Percentiles rank a stretch among this genome's conserved stretches.
Conservation (phyloP, 1,140 invertebrate genomes). For the Hirudo medicinalis region DNA sequence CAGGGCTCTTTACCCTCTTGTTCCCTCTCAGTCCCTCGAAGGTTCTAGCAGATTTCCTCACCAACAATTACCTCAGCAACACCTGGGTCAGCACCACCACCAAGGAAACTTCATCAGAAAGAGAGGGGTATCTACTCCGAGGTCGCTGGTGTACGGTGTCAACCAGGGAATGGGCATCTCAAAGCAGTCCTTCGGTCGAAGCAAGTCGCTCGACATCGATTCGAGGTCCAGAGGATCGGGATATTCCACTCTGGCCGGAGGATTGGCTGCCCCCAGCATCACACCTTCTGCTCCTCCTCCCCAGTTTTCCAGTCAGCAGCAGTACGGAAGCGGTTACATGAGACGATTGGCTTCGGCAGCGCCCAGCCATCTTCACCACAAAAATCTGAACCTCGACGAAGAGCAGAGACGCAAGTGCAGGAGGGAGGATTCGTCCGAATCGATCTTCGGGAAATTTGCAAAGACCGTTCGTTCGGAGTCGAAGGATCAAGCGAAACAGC, state of each 20-base stretch:
- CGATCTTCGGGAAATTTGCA: slow-evolving; percentile 3
- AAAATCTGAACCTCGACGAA: slow-evolving; percentile 7
- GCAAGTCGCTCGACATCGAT: slow-evolving; percentile 11
- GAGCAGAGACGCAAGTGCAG: slow-evolving; percentile 2
- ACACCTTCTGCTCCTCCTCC: not conserved
- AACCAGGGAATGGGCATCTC: not conserved
- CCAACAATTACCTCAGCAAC: not conserved
- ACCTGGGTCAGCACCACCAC: not conserved
- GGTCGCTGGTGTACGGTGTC: slow-evolving; percentile 7
- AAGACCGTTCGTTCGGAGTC: not conserved
- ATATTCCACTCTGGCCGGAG: not conserved
- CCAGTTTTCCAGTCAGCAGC: not conserved
- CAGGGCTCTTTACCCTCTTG: too few species aligned
- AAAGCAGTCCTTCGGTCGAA: slow-evolving; percentile 2
- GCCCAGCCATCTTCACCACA: not conserved
- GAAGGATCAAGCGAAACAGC: not conserved
- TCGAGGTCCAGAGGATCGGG: not conserved
- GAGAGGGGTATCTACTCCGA: not conserved
- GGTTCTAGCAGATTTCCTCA: not conserved
- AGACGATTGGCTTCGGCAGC: too few species aligned
- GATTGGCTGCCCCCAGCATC: not conserved
- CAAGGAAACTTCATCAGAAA: not conserved
- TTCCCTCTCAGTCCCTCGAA: too few species aligned
- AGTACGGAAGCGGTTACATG: not conserved
- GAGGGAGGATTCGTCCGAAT: not conserved